Evolutionary conservation across 2,797 vertebrate genomes (phyloP), one percentile per base, ranked within the genome.

Genomic region (Artibeus lituratus): DNA sequence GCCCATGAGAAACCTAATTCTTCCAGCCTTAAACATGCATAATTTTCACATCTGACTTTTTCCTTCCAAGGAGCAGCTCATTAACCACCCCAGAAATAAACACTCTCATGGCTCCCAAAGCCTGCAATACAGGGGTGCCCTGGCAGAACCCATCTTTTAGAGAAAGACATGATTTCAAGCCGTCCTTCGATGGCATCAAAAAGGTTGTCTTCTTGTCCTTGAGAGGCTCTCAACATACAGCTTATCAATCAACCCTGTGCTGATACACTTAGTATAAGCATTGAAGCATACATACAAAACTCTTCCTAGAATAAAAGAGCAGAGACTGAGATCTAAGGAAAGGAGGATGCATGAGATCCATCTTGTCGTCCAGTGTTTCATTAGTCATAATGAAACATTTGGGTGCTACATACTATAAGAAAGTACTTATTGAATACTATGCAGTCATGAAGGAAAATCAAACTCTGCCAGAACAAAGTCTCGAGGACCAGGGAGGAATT

Each of bases 191-290:
- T 62, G 21, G 55, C 21, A 67, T 35, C 5, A 24, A 55, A 55
- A 42, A 72, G 67, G 32, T 47, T 59, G 67, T 78, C 39, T 91
- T 92, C 29, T 81, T 81, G 55, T 12, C 44, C 77, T 81, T 74
- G 32, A 91, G 37, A 81, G 59, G 24, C 21, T 96, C 42, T 92
- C 59, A 57, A 49, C 39, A 22, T 22, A 74, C 0, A 78, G 83
- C 69, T 47, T 32, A 57, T 32, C 15, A n/a, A 76, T 49, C 15
- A 59, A 37, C 16, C 4, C 6, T 73, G 44, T 87, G 87, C 35
- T 65, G 84, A 59, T 29, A 72, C 9, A 65, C 35, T 81, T 65
- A 49, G 57, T 42, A 87, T 76, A 85, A 85, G 47, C 18, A 86
- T 9, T 11, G 49, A 69, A 82, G 7, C 37, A 29, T 29, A 51